Base-by-base conservation (phyloP, 2,113 vertebrate species). In the Anoplopoma fimbria region DNA sequence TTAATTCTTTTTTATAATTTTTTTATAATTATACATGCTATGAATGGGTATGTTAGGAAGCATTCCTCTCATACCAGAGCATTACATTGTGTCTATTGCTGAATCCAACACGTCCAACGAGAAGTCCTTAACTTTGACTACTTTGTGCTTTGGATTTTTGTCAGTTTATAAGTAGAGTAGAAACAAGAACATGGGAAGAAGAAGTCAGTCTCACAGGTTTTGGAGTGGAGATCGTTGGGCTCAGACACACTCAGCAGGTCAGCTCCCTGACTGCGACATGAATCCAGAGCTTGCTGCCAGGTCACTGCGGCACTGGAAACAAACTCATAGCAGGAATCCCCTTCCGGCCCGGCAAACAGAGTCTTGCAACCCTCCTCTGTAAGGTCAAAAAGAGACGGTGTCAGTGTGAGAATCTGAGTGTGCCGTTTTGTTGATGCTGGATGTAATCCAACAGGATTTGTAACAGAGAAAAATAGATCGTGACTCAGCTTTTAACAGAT, bases 211-310 rank as follows among this genome's bases (percentile, higher is more conserved):
- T 90, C 82, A 94, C 93, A n/a, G 40, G 87, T 87, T 57, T 60
- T 33, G 76, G 92, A 93, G 60, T 78, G 87, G 77, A 97, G 94
- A 42, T 97, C 96, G 14, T 90, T 81, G 4, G 83, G 81, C 76
- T 61, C 90, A 2, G 92, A 88, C 69, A 99, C 84, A 83, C 97
- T 98, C 85, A 99, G 91, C 85, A 99, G 95, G 87, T 98, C 96
- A 34, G 96, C 97, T 40, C 95, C 97, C 93, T 99, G 98, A 88
- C 95, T 97, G 4, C 95, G 96, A 91, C 98, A 99, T 0, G 97
- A 97, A 85, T 97, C 75, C 69, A 97, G 94, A 38, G 98, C 98
- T 89, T 97, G 95, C 4, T 97, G 96, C 98, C 98, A 99, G 77
- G 96, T 94, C 84, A 99, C 96, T 19, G 95, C 70, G 7, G 95